phyloP scores from a whole-genome alignment of 2,113 vertebrate species.

The Vidua macroura region DNA sequence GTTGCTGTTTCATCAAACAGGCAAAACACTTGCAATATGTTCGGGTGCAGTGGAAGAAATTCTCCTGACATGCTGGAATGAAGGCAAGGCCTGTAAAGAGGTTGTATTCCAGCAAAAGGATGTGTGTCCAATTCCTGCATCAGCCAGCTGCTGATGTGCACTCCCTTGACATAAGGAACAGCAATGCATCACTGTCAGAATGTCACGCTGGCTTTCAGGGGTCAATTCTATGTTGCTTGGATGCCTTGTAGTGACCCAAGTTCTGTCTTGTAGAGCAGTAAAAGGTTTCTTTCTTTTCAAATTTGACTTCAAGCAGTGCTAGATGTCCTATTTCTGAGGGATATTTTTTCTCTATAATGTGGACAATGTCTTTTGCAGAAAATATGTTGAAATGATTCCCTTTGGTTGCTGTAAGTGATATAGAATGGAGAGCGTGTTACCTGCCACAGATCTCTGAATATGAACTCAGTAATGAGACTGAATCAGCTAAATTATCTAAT shows the following conservation, averaged over 20 bases:
- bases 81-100: background rate
- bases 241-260: background rate
- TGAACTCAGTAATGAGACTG: background rate
- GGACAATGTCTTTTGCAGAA: background rate
- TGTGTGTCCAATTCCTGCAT: slow-evolving; percentile 33
- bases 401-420: background rate
- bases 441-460: background rate
- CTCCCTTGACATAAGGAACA: slow-evolving; percentile 28
- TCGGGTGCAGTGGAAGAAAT: slow-evolving; percentile 26
- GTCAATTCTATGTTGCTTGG: background rate
- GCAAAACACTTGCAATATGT: background rate
- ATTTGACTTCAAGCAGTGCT: background rate
- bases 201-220: slow-evolving; percentile 11
- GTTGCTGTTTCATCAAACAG: background rate
- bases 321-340: background rate
- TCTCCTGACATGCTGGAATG: slow-evolving; percentile 27
- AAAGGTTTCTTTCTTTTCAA: background rate
- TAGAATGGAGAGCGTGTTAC: background rate
- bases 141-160: slow-evolving; percentile 52
- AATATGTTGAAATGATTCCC: background rate
- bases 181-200: slow-evolving; percentile 39
- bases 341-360: background rate
- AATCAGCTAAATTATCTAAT: background rate
- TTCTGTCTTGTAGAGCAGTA: background rate
- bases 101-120: background rate